Conservation (phyloP, 2,888 invertebrate genomes). For the Proisotoma minuta region DNA sequence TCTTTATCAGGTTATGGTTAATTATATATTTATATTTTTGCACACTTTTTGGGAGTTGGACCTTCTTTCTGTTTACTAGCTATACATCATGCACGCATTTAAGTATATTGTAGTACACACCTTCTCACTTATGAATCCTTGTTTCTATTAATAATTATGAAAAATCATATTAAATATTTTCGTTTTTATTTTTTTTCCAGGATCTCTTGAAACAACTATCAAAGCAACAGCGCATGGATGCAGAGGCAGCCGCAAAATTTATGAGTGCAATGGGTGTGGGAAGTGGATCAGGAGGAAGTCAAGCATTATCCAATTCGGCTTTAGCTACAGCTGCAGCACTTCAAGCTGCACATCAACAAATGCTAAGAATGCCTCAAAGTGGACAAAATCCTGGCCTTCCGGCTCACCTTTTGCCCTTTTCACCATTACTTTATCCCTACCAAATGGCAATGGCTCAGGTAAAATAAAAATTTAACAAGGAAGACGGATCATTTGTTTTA, state of each 20-base stretch:
- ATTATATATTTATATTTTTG: too few species aligned
- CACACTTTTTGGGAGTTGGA: too few species aligned
- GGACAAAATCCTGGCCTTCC: constrained; percentile 61
- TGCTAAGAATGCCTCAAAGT: constrained; percentile 64
- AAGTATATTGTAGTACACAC: too few species aligned
- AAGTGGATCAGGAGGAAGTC: constrained; percentile 34
- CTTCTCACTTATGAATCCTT: too few species aligned
- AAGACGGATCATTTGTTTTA: too few species aligned
- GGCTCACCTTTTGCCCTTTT: constrained; percentile 84
- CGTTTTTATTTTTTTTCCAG: constrained; percentile 14
- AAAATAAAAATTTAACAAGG: background rate
- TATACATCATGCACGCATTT: too few species aligned
- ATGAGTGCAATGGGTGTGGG: constrained; percentile 46
- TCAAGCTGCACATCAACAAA: constrained; percentile 63
- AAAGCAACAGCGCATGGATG: constrained; percentile 46
- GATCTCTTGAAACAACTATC: constrained; percentile 42
- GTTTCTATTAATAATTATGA: too few species aligned
- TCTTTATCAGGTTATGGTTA: too few species aligned
- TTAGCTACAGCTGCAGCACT: constrained; percentile 76
- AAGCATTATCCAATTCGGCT: constrained; percentile 53
- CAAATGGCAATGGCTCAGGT: constrained; percentile 64
- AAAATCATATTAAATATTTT: too few species aligned
- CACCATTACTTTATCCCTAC: constrained; percentile 80
- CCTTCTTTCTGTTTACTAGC: too few species aligned
- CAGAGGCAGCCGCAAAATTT: constrained; percentile 46